These are phyloP conservation scores for Ctena decussata DNA, from an alignment of 2,888 invertebrate species.

Conservation along the genomic window DNA sequence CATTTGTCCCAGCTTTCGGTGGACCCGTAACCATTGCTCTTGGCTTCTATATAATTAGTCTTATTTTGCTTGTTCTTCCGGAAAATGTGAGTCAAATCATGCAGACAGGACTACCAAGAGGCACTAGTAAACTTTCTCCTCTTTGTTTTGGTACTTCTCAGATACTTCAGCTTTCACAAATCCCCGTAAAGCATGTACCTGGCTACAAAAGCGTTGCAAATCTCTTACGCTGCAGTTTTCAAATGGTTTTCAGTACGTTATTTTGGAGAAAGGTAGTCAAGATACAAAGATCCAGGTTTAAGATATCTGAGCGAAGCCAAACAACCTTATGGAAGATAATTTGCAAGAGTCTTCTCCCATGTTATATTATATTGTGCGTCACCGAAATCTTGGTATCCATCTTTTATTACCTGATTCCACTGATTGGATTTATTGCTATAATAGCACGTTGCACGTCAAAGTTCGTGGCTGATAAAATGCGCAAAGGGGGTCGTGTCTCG, in stretches of 20 bases:
- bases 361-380: constrained; percentile 18
- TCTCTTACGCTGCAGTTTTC: neutral
- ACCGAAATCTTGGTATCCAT: constrained; percentile 17
- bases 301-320: neutral
- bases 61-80: neutral
- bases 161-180: neutral
- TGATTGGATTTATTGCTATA: neutral
- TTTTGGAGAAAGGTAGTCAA: neutral
- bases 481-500: neutral
- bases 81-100: neutral
- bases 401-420: constrained; percentile 31
- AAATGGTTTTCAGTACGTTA: neutral
- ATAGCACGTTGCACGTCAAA: neutral
- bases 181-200: neutral
- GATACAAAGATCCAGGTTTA: neutral
- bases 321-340: neutral
- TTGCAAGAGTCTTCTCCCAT: neutral
- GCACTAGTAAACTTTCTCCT: neutral
- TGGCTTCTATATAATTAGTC: neutral
- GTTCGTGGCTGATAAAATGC: neutral
- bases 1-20: neutral
- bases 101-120: neutral
- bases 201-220: neutral
- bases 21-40: neutral
- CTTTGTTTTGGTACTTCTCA: neutral